Base-by-base conservation (phyloP, 2,888 invertebrate genomes). In the Harmothoe impar region DNA sequence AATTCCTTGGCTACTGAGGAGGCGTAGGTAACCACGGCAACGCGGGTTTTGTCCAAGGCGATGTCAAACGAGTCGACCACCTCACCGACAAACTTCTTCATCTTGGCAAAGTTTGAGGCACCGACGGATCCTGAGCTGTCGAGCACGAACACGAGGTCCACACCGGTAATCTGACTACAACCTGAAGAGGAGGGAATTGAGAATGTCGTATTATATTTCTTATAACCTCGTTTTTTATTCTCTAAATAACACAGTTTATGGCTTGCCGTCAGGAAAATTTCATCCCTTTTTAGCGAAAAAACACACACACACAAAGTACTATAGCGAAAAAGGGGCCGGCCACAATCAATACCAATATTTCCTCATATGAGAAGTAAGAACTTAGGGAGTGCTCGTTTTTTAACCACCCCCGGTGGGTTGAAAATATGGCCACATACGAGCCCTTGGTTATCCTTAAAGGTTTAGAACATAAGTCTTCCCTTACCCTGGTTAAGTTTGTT, bases 401-500 rank as follows among this genome's bases (percentile, higher is more conserved):
- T n/a, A n/a, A n/a, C n/a, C n/a, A n/a, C n/a, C n/a, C n/a, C n/a
- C n/a, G n/a, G n/a, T n/a, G n/a, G n/a, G n/a, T n/a, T n/a, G n/a
- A n/a, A n/a, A n/a, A n/a, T n/a, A n/a, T n/a, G n/a, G n/a, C n/a
- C n/a, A n/a, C n/a, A n/a, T n/a, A n/a, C n/a, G n/a, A n/a, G n/a
- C n/a, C n/a, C n/a, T n/a, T n/a, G n/a, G n/a, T n/a, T n/a, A n/a
- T n/a, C n/a, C n/a, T n/a, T n/a, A n/a, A n/a, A n/a, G n/a, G n/a
- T n/a, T n/a, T n/a, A n/a, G n/a, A n/a, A n/a, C n/a, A n/a, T n/a
- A n/a, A n/a, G n/a, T n/a, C n/a, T n/a, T n/a, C n/a, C n/a, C n/a
- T 72, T 81, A 91, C 91, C 88, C 29, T 90, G n/a, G 43, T 92
- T 90, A 51, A 93, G 89, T 0, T 25, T 25, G 25, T 91, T 77